These are phyloP conservation scores for Serripes groenlandicus DNA, from an alignment of 2,888 invertebrate genomes.

Conservation along the genomic window DNA sequence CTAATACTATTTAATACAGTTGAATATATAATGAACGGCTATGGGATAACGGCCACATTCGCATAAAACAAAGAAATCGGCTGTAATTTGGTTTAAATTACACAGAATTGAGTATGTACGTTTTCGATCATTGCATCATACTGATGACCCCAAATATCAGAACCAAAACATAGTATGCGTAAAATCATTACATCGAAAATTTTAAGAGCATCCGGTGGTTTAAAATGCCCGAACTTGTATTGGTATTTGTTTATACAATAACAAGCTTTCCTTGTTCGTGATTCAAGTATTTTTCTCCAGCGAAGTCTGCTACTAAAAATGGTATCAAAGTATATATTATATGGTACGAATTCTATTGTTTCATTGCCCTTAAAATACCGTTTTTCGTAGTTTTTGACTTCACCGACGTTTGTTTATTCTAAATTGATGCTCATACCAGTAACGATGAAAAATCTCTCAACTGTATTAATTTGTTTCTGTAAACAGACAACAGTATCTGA, in stretches of 20 bases:
- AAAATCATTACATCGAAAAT: slow-evolving; percentile 26
- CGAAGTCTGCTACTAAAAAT: background rate
- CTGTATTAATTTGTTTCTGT: slow-evolving; percentile 10
- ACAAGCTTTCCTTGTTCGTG: background rate
- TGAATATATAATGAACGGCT: too few relatives aligned
- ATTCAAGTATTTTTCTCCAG: slow-evolving; percentile 1
- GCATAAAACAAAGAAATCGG: too few relatives aligned
- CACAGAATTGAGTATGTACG: too few relatives aligned
- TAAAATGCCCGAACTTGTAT: background rate
- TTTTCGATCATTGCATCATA: slow-evolving; percentile 1
- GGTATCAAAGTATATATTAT: slow-evolving; percentile 12
- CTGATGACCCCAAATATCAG: slow-evolving; percentile 22
- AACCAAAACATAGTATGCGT: background rate
- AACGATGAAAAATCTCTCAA: slow-evolving; percentile 3
- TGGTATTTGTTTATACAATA: background rate
- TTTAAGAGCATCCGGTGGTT: slow-evolving; percentile 4
- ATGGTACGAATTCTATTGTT: slow-evolving; percentile 5
- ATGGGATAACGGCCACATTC: too few relatives aligned
- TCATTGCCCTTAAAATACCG: slow-evolving; percentile 8
- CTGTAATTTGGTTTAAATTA: too few relatives aligned
- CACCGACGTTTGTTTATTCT: slow-evolving; percentile 8
- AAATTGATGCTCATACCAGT: slow-evolving; percentile 16
- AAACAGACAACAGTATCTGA: slow-evolving; percentile 4
- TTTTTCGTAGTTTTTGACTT: slow-evolving; percentile 3
- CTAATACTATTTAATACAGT: too few relatives aligned